phyloP scores from a whole-genome alignment of 2,888 invertebrate genomes.

The Portevinia maculata region DNA sequence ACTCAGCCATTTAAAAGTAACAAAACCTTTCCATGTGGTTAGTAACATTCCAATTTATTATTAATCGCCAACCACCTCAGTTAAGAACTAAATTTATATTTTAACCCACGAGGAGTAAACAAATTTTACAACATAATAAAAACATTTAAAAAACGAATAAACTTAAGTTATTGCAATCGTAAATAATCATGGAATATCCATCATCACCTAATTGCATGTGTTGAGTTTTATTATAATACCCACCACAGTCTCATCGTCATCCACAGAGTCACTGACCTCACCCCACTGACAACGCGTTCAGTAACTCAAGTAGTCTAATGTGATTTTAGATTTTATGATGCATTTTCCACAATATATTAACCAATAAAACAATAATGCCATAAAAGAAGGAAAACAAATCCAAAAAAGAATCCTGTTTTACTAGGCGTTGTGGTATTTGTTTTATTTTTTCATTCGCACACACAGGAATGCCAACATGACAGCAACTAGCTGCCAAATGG shows the following conservation, averaged over 20 bases:
- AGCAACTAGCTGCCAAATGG: slow-evolving; percentile 35
- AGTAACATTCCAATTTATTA: slow-evolving; percentile 46
- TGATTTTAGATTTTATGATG: slow-evolving; percentile 56
- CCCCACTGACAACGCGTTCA: slow-evolving; percentile 12
- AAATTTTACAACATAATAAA: slow-evolving; percentile 60
- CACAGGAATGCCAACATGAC: neutral
- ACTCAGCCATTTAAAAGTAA: neutral
- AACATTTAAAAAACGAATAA: slow-evolving; percentile 35
- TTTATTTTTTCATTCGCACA: slow-evolving; percentile 21
- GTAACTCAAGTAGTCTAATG: slow-evolving; percentile 69
- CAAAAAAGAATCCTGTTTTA: slow-evolving; percentile 37
- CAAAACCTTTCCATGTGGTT: slow-evolving; percentile 20
- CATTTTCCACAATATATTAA: slow-evolving; percentile 50
- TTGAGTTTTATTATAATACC: slow-evolving; percentile 1
- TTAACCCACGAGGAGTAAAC: slow-evolving; percentile 22
- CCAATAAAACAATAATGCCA: slow-evolving; percentile 49
- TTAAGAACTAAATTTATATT: slow-evolving; percentile 40
- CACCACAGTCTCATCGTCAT: neutral
- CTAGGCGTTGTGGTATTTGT: slow-evolving; percentile 9
- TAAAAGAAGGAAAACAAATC: slow-evolving; percentile 2
- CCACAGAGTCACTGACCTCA: slow-evolving; percentile 50
- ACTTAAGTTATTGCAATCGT: slow-evolving; percentile 51
- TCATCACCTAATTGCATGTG: slow-evolving; percentile 64
- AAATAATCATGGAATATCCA: slow-evolving; percentile 67
- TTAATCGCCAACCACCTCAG: slow-evolving; percentile 30